Percentiles rank a stretch among this genome's conserved stretches.
phyloP scores from a whole-genome alignment of 2,888 invertebrate species.

The Augiades crinisus region DNA sequence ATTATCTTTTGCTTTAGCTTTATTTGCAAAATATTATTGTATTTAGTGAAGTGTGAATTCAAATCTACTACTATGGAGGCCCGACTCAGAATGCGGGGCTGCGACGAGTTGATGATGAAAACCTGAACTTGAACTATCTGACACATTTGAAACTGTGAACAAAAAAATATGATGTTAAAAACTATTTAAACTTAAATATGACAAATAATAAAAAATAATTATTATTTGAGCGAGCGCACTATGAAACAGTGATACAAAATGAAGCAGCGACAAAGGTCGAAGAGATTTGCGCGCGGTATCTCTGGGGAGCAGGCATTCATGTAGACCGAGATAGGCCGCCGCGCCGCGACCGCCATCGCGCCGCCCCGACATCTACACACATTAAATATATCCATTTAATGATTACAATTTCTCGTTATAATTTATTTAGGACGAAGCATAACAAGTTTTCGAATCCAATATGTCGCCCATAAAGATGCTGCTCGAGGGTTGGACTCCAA shows the following conservation, averaged over 20 bases:
- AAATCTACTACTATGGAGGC: too few species aligned
- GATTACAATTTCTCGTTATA: constrained; percentile 81
- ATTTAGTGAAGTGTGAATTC: too few species aligned
- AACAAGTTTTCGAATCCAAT: constrained; percentile 81
- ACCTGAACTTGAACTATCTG: too few species aligned
- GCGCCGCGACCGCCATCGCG: constrained; percentile 42
- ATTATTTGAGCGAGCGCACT: too few species aligned
- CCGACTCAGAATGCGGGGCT: too few species aligned
- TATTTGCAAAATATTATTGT: too few species aligned
- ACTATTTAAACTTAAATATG: background rate
- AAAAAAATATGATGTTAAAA: background rate
- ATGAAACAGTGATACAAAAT: constrained; percentile 40
- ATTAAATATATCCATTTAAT: constrained; percentile 79
- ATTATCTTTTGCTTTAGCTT: too few species aligned
- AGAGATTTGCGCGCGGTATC: constrained; percentile 67
- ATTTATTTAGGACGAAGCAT: constrained; percentile 80
- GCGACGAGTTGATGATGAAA: too few species aligned
- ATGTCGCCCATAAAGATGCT: constrained; percentile 81
- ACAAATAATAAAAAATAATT: too few species aligned
- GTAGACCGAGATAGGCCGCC: constrained; percentile 68
- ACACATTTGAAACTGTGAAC: too few species aligned
- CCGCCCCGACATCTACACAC: constrained; percentile 59
- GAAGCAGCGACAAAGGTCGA: constrained; percentile 63
- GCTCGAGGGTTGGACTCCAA: constrained; percentile 73
- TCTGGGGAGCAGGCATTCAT: constrained; percentile 67